Percentiles rank a stretch among this genome's conserved stretches.
Conservation (phyloP, 35 echinoderm and acorn worm genomes). For the Heliocidaris tuberculata region DNA sequence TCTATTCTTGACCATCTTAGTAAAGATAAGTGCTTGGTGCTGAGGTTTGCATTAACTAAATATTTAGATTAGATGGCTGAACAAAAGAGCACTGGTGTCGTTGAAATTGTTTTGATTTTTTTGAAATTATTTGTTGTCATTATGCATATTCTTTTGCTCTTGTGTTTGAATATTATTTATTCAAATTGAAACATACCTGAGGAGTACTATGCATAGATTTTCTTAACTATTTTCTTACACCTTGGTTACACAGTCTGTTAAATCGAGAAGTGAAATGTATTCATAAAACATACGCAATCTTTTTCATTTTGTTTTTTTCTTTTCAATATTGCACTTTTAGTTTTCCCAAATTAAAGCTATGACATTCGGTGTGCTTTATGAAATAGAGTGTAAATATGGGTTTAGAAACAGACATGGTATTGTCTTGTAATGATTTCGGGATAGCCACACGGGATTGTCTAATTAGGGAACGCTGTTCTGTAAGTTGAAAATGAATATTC, state of each 20-base stretch:
- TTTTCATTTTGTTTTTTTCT: background rate
- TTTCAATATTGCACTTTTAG: background rate
- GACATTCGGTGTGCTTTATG: background rate
- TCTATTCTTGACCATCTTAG: too few species aligned
- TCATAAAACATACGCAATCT: background rate
- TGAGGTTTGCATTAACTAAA: background rate
- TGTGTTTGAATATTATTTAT: too few species aligned
- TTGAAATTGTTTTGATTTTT: too few species aligned
- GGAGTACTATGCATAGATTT: too few species aligned
- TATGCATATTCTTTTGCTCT: too few species aligned
- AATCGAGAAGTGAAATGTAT: background rate
- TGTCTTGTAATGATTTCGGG: background rate
- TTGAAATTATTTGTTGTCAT: too few species aligned
- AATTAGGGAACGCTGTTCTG: background rate
- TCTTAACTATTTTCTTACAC: too few species aligned
- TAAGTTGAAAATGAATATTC: background rate
- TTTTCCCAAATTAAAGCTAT: background rate
- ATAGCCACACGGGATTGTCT: background rate
- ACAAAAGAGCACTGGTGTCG: background rate
- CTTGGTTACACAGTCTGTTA: background rate
- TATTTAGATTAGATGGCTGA: background rate
- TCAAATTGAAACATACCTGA: too few species aligned
- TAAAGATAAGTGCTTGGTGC: background rate
- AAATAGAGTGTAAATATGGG: background rate
- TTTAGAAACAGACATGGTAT: background rate